Evolutionary conservation across 1,140 invertebrate genomes (phyloP), one percentile per base, ranked within the genome.

Genomic region (Semibalanus balanoides): DNA sequence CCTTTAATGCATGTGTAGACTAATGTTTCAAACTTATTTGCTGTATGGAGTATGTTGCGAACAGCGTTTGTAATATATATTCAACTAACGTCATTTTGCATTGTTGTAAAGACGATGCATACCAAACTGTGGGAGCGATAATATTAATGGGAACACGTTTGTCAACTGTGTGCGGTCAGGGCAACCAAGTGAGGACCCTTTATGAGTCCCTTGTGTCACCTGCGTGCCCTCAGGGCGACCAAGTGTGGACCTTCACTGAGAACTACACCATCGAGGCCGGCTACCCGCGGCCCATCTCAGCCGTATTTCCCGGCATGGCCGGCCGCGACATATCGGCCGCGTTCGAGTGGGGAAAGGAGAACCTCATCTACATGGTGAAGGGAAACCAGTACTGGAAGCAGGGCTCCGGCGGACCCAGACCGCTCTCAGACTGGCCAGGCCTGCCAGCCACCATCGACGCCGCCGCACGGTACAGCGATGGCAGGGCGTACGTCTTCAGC

Each of bases 271-370:
- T 76, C 73, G 31, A 73, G 74, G 11, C 71, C 75, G 76, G 76
- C 27, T 77, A 30, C 30, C 76, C 76, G 40, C 31, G 30, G 30
- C 74, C 30, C 28, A 77, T 77, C 31, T 40, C 43, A 3, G 29
- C 30, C 22, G 76, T 27, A 9, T 77, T 77, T 30, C 75, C 9
- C 22, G 76, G 76, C 7, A 76, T 69, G 40, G 27, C 74, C 29
- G 29, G 30, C 64, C 25, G 27, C n/a, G 81, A 85, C 76, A 75
- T 86, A 25, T 84, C 85, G 76, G 85, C 85, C 11, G 83, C 84
- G 30, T 84, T 86, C 79, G 83, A 85, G 7, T 86, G 85, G 85
- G 82, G 83, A 76, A 84, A 84, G 14, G 85, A 86, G 78, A 82
- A 83, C 30, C 27, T 11, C 14, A 19, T 64, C 0, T 74, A 74